Conservation (phyloP, 2,113 vertebrate genomes). For the Zosterops hypoxanthus region DNA sequence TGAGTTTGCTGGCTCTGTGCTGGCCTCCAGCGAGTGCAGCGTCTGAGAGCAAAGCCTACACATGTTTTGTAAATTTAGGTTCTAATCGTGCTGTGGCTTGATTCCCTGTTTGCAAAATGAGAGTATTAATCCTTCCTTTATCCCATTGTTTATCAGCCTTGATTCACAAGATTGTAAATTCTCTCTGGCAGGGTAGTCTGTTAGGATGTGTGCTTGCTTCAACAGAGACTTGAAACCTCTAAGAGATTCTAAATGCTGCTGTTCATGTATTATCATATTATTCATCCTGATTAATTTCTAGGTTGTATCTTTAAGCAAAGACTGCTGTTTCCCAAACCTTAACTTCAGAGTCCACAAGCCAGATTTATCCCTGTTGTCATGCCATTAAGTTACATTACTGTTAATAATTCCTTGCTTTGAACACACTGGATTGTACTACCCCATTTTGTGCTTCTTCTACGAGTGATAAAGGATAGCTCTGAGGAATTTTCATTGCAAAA, state of each 20-base stretch:
- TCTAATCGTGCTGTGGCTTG: neutral
- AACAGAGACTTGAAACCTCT: constrained; percentile 1
- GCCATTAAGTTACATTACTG: constrained; percentile 13
- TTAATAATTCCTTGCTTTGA: constrained; percentile 26
- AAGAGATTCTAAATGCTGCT: constrained; percentile 3
- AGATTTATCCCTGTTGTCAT: constrained; percentile 38
- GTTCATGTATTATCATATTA: neutral
- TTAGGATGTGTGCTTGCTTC: neutral
- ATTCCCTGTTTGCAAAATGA: constrained; percentile 17
- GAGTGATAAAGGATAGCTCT: constrained; percentile 45
- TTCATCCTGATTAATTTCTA: constrained; percentile 41
- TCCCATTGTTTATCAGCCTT: constrained; percentile 3
- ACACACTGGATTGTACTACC: neutral
- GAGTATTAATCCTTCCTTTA: constrained; percentile 39
- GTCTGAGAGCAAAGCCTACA: neutral
- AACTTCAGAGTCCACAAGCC: neutral
- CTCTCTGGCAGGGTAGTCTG: neutral
- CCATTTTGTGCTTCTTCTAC: constrained; percentile 3
- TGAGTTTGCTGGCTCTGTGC: neutral
- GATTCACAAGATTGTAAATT: neutral
- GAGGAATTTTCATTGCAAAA: constrained; percentile 53
- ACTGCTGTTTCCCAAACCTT: constrained; percentile 10
- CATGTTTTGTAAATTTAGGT: neutral
- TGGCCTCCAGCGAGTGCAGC: neutral
- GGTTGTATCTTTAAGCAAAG: constrained; percentile 15